Evolutionary conservation across 2,113 vertebrate species (phyloP), one percentile per base, ranked within the genome.

Genomic region (Eptatretus burgeri): DNA sequence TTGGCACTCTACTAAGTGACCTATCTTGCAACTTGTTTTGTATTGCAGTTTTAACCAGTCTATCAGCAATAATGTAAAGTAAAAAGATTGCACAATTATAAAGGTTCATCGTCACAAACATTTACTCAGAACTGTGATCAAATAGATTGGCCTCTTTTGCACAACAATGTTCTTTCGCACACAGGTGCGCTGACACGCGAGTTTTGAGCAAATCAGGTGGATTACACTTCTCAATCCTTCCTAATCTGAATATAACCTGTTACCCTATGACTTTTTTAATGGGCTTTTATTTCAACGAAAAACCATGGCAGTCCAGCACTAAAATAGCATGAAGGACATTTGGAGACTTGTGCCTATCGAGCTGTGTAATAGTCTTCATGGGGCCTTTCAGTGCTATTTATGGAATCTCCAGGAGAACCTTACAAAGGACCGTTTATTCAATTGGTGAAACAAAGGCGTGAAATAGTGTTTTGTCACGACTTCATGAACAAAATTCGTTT

Each of bases 41-140:
- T 17, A 13, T 16, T 10, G 41, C 49, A 1, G 14, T 19, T 62
- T 13, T 62, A n/a, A n/a, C n/a, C 16, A 62, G 16, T 50, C 19
- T 14, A 49, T n/a, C 52, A 56, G 51, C 49, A 50, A 49, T 49
- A 60, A 62, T 13, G 17, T n/a, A 62, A 62, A 65, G 11, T 49
- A 14, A 19, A 60, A 13, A n/a, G 14, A 13, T 49, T 60, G 16
- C 27, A 53, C 14, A 53, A 62, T 65, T 52, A 13, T 62, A 20
- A 13, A 13, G 13, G 50, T 52, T 10, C 52, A 65, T 2, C 17
- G 64, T 53, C 60, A 60, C 52, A 65, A 60, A 65, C 51, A 62
- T 65, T 50, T 11, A 50, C 49, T 49, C 14, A 9, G 16, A 49
- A 51, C 18, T 17, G 14, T 13, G 20, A 18, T 53, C 53, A 50